Conservation (phyloP, 2,113 vertebrate species). For the Procavia capensis region DNA sequence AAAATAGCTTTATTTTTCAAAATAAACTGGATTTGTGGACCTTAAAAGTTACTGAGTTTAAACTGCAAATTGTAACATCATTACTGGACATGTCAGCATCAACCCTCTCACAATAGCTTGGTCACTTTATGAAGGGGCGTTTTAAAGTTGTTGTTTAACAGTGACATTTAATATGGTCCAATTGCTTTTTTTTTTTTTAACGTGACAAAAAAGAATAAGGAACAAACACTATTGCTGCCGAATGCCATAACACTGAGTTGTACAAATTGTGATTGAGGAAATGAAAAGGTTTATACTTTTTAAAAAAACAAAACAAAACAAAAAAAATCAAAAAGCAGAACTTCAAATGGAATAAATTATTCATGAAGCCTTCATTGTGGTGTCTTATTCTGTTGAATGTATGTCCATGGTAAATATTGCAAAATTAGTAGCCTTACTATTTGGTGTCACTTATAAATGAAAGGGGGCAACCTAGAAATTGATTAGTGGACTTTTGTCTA, state of each 20-base stretch:
- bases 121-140: conserved; percentile 73
- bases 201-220: conserved; percentile 79
- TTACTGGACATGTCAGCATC: conserved; percentile 75
- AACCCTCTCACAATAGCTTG: conserved; percentile 63
- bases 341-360: conserved; percentile 90
- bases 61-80: conserved; percentile 66
- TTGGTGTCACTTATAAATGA: conserved; percentile 31
- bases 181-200: conserved; percentile 73
- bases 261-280: conserved; percentile 90
- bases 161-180: conserved; percentile 78
- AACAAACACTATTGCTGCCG: conserved; percentile 88
- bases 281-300: conserved; percentile 89
- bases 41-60: conserved; percentile 58
- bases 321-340: conserved; percentile 74
- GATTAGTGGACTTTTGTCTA: conserved; percentile 3
- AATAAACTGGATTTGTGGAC: conserved; percentile 84
- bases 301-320: conserved; percentile 78
- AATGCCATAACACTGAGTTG: conserved; percentile 90
- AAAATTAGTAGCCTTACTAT: conserved; percentile 19
- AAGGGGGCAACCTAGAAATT: not conserved
- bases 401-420: conserved; percentile 50
- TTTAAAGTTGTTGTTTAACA: conserved; percentile 73
- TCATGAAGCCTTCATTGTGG: conserved; percentile 86
- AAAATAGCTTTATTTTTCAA: conserved; percentile 78
- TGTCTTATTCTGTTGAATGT: conserved; percentile 80